These are phyloP conservation scores for Doryteuthis pealeii DNA, from an alignment of 1,140 invertebrate genomes.

Conservation along the genomic window DNA sequence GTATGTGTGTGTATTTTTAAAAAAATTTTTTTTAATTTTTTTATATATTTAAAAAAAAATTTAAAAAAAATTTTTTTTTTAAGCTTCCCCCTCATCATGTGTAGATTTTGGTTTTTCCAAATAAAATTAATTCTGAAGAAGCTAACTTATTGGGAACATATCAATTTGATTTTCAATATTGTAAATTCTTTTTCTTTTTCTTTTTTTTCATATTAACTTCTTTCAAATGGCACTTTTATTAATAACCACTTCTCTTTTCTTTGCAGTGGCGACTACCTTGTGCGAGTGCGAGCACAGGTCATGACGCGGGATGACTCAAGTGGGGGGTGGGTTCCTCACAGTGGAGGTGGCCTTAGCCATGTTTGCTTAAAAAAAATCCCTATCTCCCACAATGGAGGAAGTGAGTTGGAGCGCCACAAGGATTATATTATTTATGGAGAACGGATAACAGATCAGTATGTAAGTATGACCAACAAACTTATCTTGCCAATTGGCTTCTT, in stretches of 20 bases:
- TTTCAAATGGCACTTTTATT: too few relatives aligned
- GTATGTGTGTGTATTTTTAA: too few relatives aligned
- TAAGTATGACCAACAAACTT: constrained; percentile 66
- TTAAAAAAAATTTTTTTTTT: too few relatives aligned
- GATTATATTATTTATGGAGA: constrained; percentile 91
- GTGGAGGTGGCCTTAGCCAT: constrained; percentile 88
- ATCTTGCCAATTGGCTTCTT: background rate
- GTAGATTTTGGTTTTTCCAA: too few relatives aligned
- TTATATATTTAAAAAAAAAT: too few relatives aligned
- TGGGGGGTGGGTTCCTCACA: constrained; percentile 92
- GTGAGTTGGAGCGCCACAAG: constrained; percentile 72
- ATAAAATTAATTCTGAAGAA: too few relatives aligned
- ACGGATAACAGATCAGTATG: constrained; percentile 86
- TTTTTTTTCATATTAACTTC: too few relatives aligned
- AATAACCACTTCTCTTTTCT: constrained; percentile 17
- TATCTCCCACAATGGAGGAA: constrained; percentile 48
- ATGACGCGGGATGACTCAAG: constrained; percentile 97
- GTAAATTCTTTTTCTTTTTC: too few relatives aligned
- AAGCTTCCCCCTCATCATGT: too few relatives aligned
- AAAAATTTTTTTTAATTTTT: too few relatives aligned
- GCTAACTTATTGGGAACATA: too few relatives aligned
- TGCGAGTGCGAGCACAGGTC: constrained; percentile 95
- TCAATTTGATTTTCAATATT: too few relatives aligned
- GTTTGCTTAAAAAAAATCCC: constrained; percentile 54
- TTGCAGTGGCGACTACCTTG: constrained; percentile 78